These are phyloP conservation scores for Rhinophrynus dorsalis DNA, from an alignment of 2,797 vertebrate species.

Conservation along the genomic window DNA sequence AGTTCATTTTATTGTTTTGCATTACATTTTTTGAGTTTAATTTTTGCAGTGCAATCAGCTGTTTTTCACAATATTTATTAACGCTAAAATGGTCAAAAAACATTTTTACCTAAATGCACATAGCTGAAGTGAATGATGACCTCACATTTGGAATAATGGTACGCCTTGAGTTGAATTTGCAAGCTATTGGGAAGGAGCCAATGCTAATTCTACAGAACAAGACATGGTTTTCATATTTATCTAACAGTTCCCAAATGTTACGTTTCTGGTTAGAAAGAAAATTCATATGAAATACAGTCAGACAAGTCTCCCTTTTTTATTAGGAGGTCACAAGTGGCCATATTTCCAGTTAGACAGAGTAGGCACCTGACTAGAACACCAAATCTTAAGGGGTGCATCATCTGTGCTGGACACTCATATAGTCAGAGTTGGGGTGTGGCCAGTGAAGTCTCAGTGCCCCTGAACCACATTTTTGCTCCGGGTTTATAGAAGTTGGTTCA, in stretches of 20 bases:
- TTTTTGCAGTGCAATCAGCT: conserved; percentile 1
- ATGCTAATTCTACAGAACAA: conserved; percentile 40
- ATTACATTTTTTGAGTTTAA: not conserved
- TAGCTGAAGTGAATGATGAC: conserved; percentile 52
- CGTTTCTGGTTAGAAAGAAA: conserved; percentile 36
- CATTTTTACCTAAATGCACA: conserved; percentile 51
- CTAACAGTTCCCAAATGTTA: conserved; percentile 48
- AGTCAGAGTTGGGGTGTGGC: too few species aligned
- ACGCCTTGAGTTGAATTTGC: not conserved
- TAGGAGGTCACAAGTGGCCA: too few species aligned
- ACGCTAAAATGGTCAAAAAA: conserved; percentile 44
- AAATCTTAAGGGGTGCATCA: too few species aligned
- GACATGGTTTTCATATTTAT: conserved; percentile 39
- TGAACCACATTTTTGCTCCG: too few species aligned
- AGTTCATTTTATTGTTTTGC: not conserved
- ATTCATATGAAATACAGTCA: conserved; percentile 34
- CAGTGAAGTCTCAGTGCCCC: too few species aligned
- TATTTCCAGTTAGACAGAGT: too few species aligned
- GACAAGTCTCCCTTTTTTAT: too few species aligned
- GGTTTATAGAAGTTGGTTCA: too few species aligned
- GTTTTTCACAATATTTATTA: conserved; percentile 35
- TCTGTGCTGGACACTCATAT: too few species aligned
- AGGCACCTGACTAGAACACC: too few species aligned
- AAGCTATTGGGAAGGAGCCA: conserved; percentile 41
- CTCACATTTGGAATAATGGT: conserved; percentile 50